Percentiles rank a stretch among this genome's conserved stretches.
Conservation (phyloP, 2,113 vertebrate genomes). For the Serilophus lunatus region DNA sequence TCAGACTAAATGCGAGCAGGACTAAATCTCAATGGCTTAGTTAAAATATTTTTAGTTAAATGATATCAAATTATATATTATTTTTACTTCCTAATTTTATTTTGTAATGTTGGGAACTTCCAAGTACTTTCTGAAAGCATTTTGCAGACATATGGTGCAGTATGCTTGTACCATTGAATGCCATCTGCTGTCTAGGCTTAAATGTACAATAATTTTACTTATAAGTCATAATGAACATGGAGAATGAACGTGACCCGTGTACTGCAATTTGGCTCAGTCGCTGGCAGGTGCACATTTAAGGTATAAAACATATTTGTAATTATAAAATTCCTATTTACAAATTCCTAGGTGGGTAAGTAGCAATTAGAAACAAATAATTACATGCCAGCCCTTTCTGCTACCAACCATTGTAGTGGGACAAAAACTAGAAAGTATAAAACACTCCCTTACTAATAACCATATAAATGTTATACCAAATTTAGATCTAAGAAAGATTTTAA, state of each 20-base stretch:
- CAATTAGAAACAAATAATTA: constrained; percentile 43
- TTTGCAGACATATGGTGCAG: constrained; percentile 66
- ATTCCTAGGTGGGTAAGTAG: constrained; percentile 34
- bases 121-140: constrained; percentile 61
- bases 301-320: constrained; percentile 64
- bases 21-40: background rate
- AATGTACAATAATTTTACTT: constrained; percentile 70
- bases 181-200: constrained; percentile 76
- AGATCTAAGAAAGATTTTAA: background rate
- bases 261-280: constrained; percentile 60
- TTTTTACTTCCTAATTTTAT: constrained; percentile 43
- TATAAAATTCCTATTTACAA: constrained; percentile 53
- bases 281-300: constrained; percentile 62
- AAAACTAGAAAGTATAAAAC: background rate
- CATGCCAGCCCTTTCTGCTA: constrained; percentile 11
- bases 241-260: constrained; percentile 63
- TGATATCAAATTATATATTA: background rate
- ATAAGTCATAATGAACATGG: constrained; percentile 68
- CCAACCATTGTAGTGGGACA: background rate
- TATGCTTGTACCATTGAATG: constrained; percentile 61
- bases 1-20: background rate
- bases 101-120: constrained; percentile 23
- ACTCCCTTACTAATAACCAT: background rate
- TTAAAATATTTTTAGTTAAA: background rate
- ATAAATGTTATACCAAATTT: background rate